A percentile compares a stretch with the other conserved stretches of the same genome.
Conservation (phyloP, 1,140 invertebrate species). For the Ridgeia piscesae region DNA sequence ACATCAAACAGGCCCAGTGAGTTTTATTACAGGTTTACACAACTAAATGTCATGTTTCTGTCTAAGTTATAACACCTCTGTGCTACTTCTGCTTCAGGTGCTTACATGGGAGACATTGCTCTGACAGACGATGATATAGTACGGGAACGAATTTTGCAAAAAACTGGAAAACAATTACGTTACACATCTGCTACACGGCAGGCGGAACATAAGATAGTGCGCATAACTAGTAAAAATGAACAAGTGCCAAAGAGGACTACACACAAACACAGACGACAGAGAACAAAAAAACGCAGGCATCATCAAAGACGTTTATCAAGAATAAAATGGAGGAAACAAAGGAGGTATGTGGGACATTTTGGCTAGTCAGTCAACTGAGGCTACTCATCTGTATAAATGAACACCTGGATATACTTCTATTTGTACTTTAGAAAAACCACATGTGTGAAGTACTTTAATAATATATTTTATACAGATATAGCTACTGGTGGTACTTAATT, state of each 20-base stretch:
- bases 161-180: background rate
- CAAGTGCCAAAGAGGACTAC: background rate
- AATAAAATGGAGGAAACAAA: background rate
- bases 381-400: too few species aligned
- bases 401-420: too few species aligned
- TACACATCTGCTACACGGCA: background rate
- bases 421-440: too few species aligned
- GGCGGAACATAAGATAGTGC: background rate
- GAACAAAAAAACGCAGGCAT: background rate
- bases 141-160: background rate
- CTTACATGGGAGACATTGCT: slow-evolving; percentile 28
- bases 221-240: background rate
- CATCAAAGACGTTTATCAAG: background rate
- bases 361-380: background rate
- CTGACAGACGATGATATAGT: slow-evolving; percentile 25
- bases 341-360: background rate
- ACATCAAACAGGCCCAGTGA: background rate
- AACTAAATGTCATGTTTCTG: background rate
- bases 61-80: background rate
- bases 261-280: background rate
- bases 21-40: background rate
- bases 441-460: too few species aligned
- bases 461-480: too few species aligned
- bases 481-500: too few species aligned
- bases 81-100: slow-evolving; percentile 17